Base-by-base conservation (phyloP, 1,140 invertebrate genomes). In the Adoxophyes honmai region DNA sequence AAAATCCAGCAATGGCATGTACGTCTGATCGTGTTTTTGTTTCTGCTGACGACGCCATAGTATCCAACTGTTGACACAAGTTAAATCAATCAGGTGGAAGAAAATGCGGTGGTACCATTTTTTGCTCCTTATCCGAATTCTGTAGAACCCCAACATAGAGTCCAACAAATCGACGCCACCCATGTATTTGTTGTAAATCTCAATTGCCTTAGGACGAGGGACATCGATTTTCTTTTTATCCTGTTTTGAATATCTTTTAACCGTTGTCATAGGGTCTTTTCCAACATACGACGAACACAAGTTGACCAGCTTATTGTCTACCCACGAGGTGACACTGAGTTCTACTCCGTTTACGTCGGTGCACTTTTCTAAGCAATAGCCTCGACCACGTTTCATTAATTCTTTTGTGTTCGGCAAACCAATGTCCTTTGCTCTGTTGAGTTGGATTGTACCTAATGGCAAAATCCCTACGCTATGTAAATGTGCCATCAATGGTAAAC, bases 201-300 rank as follows among this genome's bases (percentile, higher is more conserved):
- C 14, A 14, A 68, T 52, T 10, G 52, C 13, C 57, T 59, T 58
- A 8, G 68, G 68, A 51, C 64, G 58, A 21, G 36, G 8, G 15
- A 70, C 16, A 55, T 55, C 36, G 18, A 38, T 33, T 33, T 34
- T 10, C 33, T 44, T 56, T 34, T 56, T 28, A 14, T 28, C 28
- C 38, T 56, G n/a, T n/a, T n/a, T 56, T 8, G 34, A 15, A 13
- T 52, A 58, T 4, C 56, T 18, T 52, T 21, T 51, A 4, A 58
- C 56, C 2, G 33, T 37, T 6, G 33, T 36, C 28, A 18, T 33
- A 35, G 56, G 56, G 34, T 58, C 44, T 52, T 61, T 54, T 42
- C 76, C 75, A 18, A 63, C 62, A 63, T 70, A 72, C 36, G 64
- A 75, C 13, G 71, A 81, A 10, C 61, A 58, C 10, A 86, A 60